Conservation (phyloP, 2,888 invertebrate genomes). For the Bursaphelenchus okinawaensis region DNA sequence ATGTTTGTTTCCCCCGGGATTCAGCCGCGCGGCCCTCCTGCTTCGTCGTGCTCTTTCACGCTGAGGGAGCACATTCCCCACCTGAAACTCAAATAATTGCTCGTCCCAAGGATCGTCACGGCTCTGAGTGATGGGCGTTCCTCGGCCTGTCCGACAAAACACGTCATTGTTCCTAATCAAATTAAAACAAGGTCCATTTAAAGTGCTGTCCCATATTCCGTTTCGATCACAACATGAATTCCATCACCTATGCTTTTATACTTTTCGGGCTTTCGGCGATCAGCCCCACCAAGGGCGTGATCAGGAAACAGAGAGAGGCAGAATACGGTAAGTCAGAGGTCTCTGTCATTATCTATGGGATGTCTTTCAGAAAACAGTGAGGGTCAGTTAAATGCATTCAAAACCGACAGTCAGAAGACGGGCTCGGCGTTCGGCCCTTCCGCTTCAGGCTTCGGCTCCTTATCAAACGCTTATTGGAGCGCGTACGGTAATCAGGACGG, state of each 20-base stretch:
- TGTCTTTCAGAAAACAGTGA: background rate
- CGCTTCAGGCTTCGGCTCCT: background rate
- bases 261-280: background rate
- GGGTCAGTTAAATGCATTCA: slow-evolving; percentile 8
- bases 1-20: background rate
- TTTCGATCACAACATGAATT: background rate
- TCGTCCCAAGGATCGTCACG: background rate
- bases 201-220: background rate
- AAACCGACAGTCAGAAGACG: slow-evolving; percentile 2
- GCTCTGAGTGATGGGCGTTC: background rate
- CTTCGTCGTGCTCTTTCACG: background rate
- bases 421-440: slow-evolving; percentile 1
- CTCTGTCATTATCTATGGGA: background rate
- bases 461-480: slow-evolving; percentile 5
- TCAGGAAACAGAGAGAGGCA: background rate
- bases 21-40: background rate
- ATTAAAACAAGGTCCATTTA: background rate
- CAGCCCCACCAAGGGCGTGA: background rate
- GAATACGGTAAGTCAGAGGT: background rate
- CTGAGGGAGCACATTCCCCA: background rate
- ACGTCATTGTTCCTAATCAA: background rate
- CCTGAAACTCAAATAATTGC: background rate
- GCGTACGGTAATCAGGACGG: slow-evolving; percentile 4
- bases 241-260: background rate
- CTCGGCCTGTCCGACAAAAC: background rate